Evolutionary conservation across 2,797 vertebrate genomes (phyloP).

Genomic region (Pantherophis alleghaniensis): DNA sequence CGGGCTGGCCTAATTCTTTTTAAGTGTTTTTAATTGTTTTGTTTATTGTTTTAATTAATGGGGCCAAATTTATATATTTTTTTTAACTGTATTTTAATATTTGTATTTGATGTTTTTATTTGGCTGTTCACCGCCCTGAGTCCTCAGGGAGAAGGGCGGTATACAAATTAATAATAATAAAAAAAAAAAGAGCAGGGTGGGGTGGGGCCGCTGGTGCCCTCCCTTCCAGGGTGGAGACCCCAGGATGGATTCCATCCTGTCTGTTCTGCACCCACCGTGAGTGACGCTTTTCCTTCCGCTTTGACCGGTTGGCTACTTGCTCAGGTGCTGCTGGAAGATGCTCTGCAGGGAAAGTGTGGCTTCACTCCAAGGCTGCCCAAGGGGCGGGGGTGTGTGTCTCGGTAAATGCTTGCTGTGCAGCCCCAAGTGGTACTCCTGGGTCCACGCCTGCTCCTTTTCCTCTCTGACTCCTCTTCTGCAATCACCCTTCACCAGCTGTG

Average conservation of each 20-base stretch:
- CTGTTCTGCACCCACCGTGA: background rate
- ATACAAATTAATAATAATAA: too few relatives aligned
- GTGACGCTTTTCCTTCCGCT: background rate
- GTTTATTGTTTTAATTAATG: too few relatives aligned
- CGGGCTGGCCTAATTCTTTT: too few relatives aligned
- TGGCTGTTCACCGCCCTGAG: too few relatives aligned
- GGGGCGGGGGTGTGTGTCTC: background rate
- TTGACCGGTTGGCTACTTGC: background rate
- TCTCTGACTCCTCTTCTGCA: background rate
- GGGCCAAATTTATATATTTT: too few relatives aligned
- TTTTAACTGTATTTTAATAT: too few relatives aligned
- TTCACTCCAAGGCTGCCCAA: background rate
- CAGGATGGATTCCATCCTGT: background rate
- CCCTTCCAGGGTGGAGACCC: background rate
- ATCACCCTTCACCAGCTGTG: background rate
- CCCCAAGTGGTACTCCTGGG: background rate
- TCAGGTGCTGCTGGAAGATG: background rate
- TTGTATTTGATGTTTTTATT: too few relatives aligned
- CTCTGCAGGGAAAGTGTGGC: background rate
- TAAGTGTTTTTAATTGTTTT: too few relatives aligned
- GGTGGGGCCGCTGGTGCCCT: background rate
- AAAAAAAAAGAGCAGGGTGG: too few relatives aligned
- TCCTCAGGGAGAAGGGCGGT: too few relatives aligned
- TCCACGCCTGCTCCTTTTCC: background rate
- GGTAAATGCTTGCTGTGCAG: background rate